Percentiles rank a stretch among this genome's conserved stretches.
Evolutionary conservation across 2,888 invertebrate genomes (phyloP).

Genomic region (Stenurella melanura): DNA sequence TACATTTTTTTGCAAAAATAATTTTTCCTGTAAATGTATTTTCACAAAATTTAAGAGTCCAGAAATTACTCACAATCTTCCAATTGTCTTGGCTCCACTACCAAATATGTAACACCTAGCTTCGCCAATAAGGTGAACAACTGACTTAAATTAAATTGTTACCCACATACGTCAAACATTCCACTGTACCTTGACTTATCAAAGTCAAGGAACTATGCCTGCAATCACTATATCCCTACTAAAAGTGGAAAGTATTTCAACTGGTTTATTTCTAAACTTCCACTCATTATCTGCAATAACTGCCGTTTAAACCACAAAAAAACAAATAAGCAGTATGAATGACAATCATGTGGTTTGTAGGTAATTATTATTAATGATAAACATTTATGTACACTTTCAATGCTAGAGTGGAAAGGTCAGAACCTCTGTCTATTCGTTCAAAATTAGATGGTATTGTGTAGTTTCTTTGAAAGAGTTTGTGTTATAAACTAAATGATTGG

Average conservation of each 20-base stretch:
- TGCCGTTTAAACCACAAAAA: not conserved
- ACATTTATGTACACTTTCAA: conserved; percentile 54
- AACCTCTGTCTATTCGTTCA: conserved; percentile 34
- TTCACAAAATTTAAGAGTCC: too few relatives aligned
- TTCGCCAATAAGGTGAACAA: not conserved
- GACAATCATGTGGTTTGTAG: conserved; percentile 10
- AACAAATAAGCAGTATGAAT: not conserved
- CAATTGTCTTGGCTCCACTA: not conserved
- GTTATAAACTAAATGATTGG: not conserved
- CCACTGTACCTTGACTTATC: conserved; percentile 8
- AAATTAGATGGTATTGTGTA: not conserved
- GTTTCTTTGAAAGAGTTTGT: not conserved
- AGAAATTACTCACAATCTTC: not conserved
- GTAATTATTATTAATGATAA: conserved; percentile 57
- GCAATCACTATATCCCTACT: not conserved
- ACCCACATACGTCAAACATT: not conserved
- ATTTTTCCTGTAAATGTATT: too few relatives aligned
- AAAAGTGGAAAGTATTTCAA: not conserved
- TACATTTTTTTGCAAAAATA: too few relatives aligned
- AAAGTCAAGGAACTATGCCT: conserved; percentile 13
- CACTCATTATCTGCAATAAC: not conserved
- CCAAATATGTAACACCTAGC: not conserved
- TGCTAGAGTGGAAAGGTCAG: conserved; percentile 55
- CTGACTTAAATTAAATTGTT: conserved; percentile 7
- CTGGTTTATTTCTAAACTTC: not conserved